Percentiles rank a stretch among this genome's conserved stretches.
Evolutionary conservation across 35 echinoderm and acorn worm genomes (phyloP).

Genomic region (Acanthaster planci): DNA sequence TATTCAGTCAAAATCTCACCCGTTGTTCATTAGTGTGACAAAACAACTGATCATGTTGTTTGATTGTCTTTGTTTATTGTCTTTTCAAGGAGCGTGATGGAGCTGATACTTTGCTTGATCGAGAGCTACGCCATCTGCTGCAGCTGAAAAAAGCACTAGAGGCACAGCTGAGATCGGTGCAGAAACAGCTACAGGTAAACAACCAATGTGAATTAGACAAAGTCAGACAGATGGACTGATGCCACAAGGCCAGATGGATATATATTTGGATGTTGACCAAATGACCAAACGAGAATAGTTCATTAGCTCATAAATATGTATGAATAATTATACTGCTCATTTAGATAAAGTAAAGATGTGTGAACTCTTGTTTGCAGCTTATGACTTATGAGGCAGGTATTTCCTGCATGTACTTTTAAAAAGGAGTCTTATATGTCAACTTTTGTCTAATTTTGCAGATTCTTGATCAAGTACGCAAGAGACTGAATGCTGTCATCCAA

Average conservation of each 20-base stretch:
- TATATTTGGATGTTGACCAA: no score
- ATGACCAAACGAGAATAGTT: no score
- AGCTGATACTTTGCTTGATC: constrained; percentile 82
- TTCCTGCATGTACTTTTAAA: no score
- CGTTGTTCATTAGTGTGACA: no score
- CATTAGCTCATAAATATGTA: no score
- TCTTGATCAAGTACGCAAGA: constrained; percentile 76
- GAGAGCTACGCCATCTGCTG: constrained; percentile 84
- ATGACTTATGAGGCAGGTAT: no score
- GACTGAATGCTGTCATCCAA: constrained; percentile 93
- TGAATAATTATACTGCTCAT: no score
- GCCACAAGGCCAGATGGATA: no score
- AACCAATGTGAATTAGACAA: background rate
- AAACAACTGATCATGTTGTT: background rate
- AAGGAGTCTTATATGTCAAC: background rate
- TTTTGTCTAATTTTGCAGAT: constrained; percentile 57
- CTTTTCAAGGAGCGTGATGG: constrained; percentile 76
- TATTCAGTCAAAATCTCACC: no score
- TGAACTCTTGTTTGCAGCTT: no score
- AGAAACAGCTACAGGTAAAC: constrained; percentile 97
- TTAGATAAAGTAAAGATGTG: no score
- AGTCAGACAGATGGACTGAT: no score
- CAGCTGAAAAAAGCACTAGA: constrained; percentile 94
- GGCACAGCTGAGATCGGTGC: constrained; percentile 90
- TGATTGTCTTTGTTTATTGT: constrained; percentile 25